These are phyloP conservation scores for Lepidochrysops patricia DNA, from an alignment of 2,888 invertebrate genomes.

Conservation along the genomic window DNA sequence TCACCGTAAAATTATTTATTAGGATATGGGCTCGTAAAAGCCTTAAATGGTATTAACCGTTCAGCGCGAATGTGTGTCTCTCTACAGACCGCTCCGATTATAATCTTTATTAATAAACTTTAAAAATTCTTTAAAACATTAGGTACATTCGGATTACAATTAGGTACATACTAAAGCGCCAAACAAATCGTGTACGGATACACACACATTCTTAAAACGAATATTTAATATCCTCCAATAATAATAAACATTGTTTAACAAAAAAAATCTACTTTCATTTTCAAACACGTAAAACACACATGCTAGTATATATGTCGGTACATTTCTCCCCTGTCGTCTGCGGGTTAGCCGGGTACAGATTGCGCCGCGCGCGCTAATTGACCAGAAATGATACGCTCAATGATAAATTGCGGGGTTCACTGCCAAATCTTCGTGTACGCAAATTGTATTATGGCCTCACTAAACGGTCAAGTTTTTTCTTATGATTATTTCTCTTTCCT, in stretches of 20 bases:
- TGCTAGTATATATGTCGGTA: slow-evolving; percentile 20
- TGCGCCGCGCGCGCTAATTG: slow-evolving; percentile 51
- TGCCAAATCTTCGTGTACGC: slow-evolving; percentile 9
- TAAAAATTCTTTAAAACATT: too few relatives aligned
- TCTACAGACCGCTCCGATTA: too few relatives aligned
- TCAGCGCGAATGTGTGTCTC: not conserved
- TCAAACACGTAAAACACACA: not conserved
- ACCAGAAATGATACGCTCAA: slow-evolving; percentile 56
- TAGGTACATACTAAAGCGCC: too few relatives aligned
- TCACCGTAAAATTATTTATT: too few relatives aligned
- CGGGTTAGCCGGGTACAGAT: slow-evolving; percentile 37
- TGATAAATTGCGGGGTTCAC: slow-evolving; percentile 42
- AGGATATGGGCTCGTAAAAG: too few relatives aligned
- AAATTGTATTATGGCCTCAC: slow-evolving; percentile 12
- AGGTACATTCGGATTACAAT: too few relatives aligned
- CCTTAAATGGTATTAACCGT: too few relatives aligned
- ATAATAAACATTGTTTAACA: not conserved
- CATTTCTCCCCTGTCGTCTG: slow-evolving; percentile 33
- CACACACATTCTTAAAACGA: too few relatives aligned
- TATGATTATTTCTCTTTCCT: not conserved
- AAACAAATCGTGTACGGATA: too few relatives aligned
- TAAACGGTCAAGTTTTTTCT: not conserved
- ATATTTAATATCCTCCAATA: not conserved
- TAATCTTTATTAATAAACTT: too few relatives aligned
- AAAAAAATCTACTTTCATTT: not conserved